Percentiles rank a stretch among this genome's conserved stretches.
Evolutionary conservation across 2,113 vertebrate genomes (phyloP).

Genomic region (Butorides virescens): DNA sequence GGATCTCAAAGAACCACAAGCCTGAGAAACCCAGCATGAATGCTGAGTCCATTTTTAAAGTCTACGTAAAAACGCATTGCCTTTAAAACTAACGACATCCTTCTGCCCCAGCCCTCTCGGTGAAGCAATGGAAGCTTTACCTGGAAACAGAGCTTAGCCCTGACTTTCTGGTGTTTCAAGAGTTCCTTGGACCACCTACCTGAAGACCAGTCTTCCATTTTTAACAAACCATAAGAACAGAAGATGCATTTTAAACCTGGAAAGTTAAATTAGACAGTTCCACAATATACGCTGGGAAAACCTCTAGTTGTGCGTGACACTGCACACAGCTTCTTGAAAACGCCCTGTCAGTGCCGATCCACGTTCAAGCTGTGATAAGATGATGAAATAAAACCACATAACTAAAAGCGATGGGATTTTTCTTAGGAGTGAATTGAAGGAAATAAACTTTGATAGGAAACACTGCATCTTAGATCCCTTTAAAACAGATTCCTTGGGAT

Average conservation of each 20-base stretch:
- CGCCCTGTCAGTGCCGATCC: background rate
- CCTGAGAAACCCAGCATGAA: background rate
- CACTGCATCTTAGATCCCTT: background rate
- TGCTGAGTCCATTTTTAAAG: background rate
- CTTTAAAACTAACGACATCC: background rate
- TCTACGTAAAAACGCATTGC: background rate
- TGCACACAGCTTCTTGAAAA: background rate
- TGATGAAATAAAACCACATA: background rate
- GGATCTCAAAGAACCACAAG: background rate
- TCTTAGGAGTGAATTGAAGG: background rate
- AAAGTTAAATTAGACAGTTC: background rate
- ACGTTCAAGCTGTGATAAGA: accelerated
- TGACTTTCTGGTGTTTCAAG: background rate
- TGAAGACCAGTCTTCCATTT: background rate
- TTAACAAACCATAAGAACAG: background rate
- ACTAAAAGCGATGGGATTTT: background rate
- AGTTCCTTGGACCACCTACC: background rate
- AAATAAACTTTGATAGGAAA: background rate
- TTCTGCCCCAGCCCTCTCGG: background rate
- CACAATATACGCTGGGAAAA: background rate
- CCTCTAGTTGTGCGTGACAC: background rate
- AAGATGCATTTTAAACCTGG: background rate
- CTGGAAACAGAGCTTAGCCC: background rate
- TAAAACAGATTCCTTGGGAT: background rate
- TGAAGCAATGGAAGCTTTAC: background rate